Evolutionary conservation across 2,888 invertebrate species (phyloP).

Genomic region (Leistus spinibarbis): DNA sequence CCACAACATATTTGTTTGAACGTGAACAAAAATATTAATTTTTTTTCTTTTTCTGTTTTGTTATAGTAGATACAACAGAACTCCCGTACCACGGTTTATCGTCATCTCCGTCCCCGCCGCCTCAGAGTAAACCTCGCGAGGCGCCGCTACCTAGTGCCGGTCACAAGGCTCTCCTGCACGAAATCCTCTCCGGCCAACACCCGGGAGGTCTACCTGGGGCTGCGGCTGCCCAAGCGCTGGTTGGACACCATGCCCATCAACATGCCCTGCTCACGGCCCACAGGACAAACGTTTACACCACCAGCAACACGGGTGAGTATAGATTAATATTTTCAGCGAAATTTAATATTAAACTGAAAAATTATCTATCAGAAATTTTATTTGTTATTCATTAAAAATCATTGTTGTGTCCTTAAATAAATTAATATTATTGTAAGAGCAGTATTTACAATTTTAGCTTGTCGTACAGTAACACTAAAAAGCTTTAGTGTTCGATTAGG

Average conservation of each 20-base stretch:
- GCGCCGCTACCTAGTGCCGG: constrained; percentile 7
- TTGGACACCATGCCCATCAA: constrained; percentile 43
- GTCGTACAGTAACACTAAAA: no score
- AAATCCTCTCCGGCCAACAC: constrained; percentile 66
- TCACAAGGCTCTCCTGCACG: constrained; percentile 65
- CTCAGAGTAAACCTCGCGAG: constrained; percentile 33
- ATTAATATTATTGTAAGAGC: no score
- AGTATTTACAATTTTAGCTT: no score
- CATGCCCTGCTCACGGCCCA: constrained; percentile 57
- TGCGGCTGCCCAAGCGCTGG: neutral
- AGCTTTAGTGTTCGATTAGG: no score
- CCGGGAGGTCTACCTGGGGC: constrained; percentile 52
- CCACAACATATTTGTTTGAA: no score
- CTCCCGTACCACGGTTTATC: constrained; percentile 52
- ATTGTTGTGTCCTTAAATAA: neutral
- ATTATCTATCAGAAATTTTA: neutral
- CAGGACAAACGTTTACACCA: constrained; percentile 68
- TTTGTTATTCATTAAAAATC: neutral
- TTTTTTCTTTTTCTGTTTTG: no score
- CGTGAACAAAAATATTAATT: no score
- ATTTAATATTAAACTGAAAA: neutral
- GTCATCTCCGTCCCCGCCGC: constrained; percentile 48
- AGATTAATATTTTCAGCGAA: neutral
- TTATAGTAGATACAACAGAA: constrained; percentile 70
- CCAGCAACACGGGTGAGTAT: constrained; percentile 63